phyloP scores from a whole-genome alignment of 2,888 invertebrate genomes.

The Drosophila paranaensis region DNA sequence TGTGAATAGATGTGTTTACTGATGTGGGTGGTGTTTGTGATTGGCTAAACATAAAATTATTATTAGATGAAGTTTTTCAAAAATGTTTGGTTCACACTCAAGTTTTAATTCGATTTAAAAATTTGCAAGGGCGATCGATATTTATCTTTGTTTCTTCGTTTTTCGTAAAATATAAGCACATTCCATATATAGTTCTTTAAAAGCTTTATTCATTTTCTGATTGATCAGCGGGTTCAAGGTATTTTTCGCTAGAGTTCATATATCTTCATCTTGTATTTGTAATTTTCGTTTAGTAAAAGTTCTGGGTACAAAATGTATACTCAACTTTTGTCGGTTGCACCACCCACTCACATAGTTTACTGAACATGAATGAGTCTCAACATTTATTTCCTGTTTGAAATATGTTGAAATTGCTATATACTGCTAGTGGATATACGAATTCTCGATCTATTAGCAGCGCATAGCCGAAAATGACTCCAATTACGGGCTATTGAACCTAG shows the following conservation, averaged over 20 bases:
- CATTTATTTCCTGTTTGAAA: conserved; percentile 37
- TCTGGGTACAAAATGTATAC: neutral
- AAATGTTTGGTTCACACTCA: conserved; percentile 2
- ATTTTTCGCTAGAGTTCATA: neutral
- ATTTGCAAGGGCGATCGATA: neutral
- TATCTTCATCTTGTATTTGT: neutral
- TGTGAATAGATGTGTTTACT: conserved; percentile 28
- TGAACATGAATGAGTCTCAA: conserved; percentile 25
- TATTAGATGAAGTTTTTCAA: conserved; percentile 13
- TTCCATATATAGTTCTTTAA: neutral
- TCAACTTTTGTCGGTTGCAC: neutral
- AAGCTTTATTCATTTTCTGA: neutral
- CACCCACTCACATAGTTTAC: neutral
- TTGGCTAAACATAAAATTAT: conserved; percentile 30
- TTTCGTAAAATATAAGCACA: neutral
- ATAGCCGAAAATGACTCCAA: conserved; percentile 51
- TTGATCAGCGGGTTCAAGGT: conserved; percentile 11
- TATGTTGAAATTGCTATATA: conserved; percentile 7
- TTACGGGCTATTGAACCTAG: conserved; percentile 75
- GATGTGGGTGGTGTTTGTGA: conserved; percentile 7
- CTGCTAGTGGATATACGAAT: neutral
- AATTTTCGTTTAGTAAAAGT: neutral
- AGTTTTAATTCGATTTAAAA: neutral
- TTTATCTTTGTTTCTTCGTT: neutral
- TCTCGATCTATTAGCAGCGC: conserved; percentile 36